These are phyloP conservation scores for Salvelinus fontinalis DNA, from an alignment of 2,113 vertebrate genomes.

Conservation along the genomic window DNA sequence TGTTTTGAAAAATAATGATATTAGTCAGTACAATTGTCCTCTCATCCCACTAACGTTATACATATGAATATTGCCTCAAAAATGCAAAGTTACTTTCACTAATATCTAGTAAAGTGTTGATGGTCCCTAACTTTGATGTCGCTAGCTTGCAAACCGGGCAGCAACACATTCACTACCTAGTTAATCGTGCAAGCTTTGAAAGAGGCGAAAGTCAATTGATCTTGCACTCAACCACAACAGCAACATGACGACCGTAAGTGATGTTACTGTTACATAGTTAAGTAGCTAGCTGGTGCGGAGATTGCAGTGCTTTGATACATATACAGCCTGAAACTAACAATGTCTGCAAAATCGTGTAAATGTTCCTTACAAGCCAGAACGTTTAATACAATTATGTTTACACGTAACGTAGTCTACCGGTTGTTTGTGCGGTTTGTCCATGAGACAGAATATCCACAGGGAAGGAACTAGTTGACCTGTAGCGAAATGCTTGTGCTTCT, in stretches of 20 bases:
- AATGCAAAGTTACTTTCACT: neutral
- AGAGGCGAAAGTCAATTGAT: neutral
- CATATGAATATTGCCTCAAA: neutral
- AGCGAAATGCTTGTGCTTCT: no score
- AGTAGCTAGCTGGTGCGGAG: neutral
- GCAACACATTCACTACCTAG: neutral
- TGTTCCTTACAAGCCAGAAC: no score
- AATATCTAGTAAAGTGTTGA: neutral
- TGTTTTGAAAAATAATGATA: neutral
- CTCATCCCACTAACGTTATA: neutral
- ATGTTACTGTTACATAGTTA: no score
- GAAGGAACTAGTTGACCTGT: no score
- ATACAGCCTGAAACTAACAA: no score
- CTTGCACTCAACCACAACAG: neutral
- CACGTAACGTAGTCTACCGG: no score
- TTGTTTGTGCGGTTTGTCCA: no score
- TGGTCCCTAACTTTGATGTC: neutral
- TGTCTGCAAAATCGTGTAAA: neutral
- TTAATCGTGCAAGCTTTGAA: neutral
- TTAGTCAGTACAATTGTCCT: neutral
- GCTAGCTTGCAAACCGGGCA: neutral
- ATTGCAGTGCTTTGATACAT: no score
- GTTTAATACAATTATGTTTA: no score
- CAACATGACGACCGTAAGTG: conserved; percentile 5
- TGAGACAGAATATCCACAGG: no score